Evolutionary conservation across 2,113 vertebrate genomes (phyloP).

Genomic region (Equus quagga): DNA sequence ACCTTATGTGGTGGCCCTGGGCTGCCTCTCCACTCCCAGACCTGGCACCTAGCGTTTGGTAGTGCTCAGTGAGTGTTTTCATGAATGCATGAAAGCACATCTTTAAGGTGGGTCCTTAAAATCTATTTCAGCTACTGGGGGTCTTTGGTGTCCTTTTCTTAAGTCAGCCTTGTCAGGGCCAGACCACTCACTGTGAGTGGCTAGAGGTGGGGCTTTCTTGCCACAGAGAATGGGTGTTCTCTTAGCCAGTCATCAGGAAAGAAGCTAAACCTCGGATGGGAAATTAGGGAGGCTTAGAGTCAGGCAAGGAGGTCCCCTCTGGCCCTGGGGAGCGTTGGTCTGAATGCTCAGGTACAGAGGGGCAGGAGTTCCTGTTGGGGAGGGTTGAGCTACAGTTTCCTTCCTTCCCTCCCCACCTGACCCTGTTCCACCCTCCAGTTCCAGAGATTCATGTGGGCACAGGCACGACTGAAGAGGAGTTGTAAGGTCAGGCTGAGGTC

Average conservation of each 20-base stretch:
- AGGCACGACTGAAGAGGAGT: not conserved
- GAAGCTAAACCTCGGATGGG: not conserved
- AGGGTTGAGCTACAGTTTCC: not conserved
- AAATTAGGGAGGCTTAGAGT: not conserved
- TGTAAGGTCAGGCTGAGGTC: not conserved
- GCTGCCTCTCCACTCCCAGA: not conserved
- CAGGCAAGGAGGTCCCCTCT: not conserved
- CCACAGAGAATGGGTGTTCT: not conserved
- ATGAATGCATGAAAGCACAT: not conserved
- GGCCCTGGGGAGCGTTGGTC: not conserved
- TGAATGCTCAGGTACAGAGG: not conserved
- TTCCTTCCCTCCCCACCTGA: accelerated
- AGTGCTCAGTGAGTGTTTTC: not conserved
- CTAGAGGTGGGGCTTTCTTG: not conserved
- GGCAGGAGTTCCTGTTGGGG: accelerated
- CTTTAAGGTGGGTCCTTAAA: not conserved
- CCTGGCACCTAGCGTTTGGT: not conserved
- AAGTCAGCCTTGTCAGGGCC: not conserved
- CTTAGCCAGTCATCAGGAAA: not conserved
- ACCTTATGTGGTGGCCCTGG: not conserved
- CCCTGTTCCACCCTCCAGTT: not conserved
- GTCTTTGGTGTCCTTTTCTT: not conserved
- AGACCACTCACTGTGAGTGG: not conserved
- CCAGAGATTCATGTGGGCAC: not conserved
- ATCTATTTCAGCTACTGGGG: not conserved